Conservation (phyloP, 2,797 vertebrate species). For the Poeciliopsis turneri region DNA sequence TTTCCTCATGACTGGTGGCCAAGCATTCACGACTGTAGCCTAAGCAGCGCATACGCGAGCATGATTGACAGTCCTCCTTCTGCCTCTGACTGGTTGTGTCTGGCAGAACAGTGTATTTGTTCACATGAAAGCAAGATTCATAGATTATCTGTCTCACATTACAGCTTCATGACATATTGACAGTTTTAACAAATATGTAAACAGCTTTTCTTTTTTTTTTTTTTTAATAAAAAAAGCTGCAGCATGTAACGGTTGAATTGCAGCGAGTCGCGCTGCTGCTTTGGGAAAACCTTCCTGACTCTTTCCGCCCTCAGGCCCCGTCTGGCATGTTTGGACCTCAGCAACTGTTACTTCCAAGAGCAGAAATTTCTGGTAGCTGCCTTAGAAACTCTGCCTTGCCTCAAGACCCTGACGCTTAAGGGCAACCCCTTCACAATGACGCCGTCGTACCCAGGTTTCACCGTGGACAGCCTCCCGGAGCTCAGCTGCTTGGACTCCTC, state of each 20-base stretch:
- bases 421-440: constrained; percentile 87
- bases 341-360: constrained; percentile 83
- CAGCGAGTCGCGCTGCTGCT: neutral
- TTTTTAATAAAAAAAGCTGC: no score
- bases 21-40: no score
- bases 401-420: constrained; percentile 82
- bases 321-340: constrained; percentile 88
- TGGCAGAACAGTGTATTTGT: no score
- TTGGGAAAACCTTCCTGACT: neutral
- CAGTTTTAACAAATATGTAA: no score
- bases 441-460: constrained; percentile 84
- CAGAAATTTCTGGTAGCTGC: constrained; percentile 73
- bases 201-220: no score
- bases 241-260: neutral
- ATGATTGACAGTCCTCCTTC: no score
- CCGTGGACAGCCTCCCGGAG: constrained; percentile 81
- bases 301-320: constrained; percentile 80
- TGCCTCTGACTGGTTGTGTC: no score
- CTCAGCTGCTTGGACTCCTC: constrained; percentile 81
- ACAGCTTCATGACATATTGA: no score
- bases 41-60: no score
- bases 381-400: constrained; percentile 72
- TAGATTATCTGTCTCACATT: no score
- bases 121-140: no score
- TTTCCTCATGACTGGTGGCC: no score